Evolutionary conservation across 2,797 vertebrate species (phyloP).

Genomic region (Pipistrellus nathusii): DNA sequence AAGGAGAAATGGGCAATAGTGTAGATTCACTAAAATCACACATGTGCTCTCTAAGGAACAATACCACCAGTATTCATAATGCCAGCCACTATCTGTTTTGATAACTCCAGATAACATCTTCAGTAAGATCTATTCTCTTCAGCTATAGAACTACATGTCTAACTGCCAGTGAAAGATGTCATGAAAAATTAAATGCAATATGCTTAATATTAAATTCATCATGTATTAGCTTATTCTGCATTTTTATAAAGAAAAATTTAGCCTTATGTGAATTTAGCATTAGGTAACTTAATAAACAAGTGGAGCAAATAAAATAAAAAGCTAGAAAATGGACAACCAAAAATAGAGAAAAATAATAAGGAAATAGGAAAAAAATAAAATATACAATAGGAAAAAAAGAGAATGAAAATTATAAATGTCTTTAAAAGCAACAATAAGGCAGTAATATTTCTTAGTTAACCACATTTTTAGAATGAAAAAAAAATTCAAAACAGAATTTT

Average conservation of each 20-base stretch:
- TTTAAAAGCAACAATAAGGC: neutral
- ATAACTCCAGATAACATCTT: neutral
- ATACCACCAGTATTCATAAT: neutral
- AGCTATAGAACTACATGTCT: neutral
- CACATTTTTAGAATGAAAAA: neutral
- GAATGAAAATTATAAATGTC: neutral
- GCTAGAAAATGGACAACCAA: neutral
- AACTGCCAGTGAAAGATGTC: neutral
- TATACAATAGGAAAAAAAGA: neutral
- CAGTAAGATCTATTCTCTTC: neutral
- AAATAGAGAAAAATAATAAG: neutral
- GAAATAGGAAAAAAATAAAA: neutral
- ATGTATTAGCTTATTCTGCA: neutral
- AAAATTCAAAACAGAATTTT: neutral
- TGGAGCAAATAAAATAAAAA: neutral
- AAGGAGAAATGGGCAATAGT: neutral
- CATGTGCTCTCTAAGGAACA: neutral
- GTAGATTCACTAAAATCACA: neutral
- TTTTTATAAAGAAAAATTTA: constrained; percentile 11
- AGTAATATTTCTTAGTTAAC: neutral
- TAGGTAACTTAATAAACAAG: neutral
- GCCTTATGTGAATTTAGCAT: neutral
- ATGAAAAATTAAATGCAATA: constrained; percentile 7
- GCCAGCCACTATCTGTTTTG: neutral
- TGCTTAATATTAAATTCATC: neutral